phyloP scores from a whole-genome alignment of 2,113 vertebrate genomes.

The Bettongia penicillata region DNA sequence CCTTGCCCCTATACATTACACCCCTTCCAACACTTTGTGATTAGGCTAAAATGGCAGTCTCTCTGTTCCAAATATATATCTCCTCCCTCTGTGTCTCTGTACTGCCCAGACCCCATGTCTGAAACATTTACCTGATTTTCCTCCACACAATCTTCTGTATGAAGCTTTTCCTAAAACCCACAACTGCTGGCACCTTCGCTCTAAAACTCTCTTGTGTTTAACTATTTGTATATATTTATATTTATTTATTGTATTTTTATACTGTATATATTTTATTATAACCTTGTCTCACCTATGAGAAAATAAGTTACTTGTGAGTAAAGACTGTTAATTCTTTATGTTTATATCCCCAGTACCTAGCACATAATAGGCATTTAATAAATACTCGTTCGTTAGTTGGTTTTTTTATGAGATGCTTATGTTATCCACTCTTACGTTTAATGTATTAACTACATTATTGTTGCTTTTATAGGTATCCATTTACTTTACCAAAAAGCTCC shows the following conservation, averaged over 20 bases:
- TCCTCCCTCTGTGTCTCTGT: background rate
- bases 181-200: background rate
- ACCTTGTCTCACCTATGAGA: background rate
- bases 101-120: background rate
- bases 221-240: background rate
- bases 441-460: background rate
- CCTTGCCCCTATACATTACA: too few species aligned
- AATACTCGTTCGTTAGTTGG: background rate
- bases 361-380: background rate
- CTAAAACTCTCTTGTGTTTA: background rate
- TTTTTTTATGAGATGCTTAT: background rate
- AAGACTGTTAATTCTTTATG: background rate
- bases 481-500: slow-evolving; percentile 94
- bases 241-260: background rate
- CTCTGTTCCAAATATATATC: background rate
- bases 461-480: slow-evolving; percentile 90
- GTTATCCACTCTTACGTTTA: slow-evolving; percentile 36
- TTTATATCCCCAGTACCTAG: background rate
- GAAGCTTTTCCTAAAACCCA: background rate
- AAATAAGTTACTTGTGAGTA: background rate
- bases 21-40: background rate
- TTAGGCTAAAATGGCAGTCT: background rate
- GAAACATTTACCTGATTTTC: background rate
- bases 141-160: background rate
- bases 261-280: background rate